phyloP scores from a whole-genome alignment of 2,888 invertebrate genomes.

The Lobophora halterata region DNA sequence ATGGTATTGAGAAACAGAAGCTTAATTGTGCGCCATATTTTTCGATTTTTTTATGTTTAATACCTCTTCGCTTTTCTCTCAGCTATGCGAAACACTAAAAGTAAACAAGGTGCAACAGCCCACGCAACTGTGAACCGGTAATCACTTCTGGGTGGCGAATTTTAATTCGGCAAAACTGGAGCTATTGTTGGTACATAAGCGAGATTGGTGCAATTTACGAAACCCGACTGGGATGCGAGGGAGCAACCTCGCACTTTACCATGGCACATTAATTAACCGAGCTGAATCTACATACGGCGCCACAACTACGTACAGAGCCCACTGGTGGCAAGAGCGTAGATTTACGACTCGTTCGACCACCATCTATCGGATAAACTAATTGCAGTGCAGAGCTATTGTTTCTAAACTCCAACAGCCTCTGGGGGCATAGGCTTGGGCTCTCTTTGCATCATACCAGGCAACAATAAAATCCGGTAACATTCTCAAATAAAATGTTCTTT shows the following conservation, averaged over 20 bases:
- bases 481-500: no score
- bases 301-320: conserved; percentile 67
- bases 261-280: conserved; percentile 77
- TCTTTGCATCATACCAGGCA: no score
- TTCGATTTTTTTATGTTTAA: no score
- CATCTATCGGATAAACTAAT: conserved; percentile 79
- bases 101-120: not conserved
- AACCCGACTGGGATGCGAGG: conserved; percentile 62
- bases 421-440: no score
- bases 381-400: conserved; percentile 76
- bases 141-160: conserved; percentile 50
- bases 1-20: no score
- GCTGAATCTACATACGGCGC: conserved; percentile 75
- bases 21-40: no score
- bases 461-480: no score
- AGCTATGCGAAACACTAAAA: not conserved
- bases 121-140: conserved; percentile 22
- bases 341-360: conserved; percentile 77
- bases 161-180: conserved; percentile 67
- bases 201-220: conserved; percentile 75
- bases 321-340: conserved; percentile 73
- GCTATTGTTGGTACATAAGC: conserved; percentile 64
- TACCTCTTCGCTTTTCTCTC: no score
- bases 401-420: no score
- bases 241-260: conserved; percentile 70